These are phyloP conservation scores for Prinia subflava DNA, from an alignment of 2,113 vertebrate species.

Conservation along the genomic window DNA sequence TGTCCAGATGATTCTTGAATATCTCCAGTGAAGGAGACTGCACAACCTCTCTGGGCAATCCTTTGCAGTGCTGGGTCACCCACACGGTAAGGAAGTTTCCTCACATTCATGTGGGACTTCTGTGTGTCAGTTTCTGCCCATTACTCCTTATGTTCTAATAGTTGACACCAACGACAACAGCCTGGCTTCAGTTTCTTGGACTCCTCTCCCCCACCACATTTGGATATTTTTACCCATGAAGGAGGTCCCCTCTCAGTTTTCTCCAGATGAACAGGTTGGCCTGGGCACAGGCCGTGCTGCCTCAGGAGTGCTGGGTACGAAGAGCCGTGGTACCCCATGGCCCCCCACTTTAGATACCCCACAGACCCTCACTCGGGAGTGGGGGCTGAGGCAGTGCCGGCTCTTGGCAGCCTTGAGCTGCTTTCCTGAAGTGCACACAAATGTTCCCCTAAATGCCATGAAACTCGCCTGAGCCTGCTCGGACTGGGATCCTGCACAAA, in stretches of 20 bases:
- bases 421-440: not conserved
- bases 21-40: not conserved
- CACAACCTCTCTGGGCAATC: not conserved
- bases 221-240: not conserved
- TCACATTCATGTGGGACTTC: not conserved
- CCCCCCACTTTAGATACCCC: not conserved
- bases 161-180: not conserved
- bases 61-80: not conserved
- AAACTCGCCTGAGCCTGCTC: not conserved
- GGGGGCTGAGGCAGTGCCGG: not conserved
- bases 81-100: not conserved
- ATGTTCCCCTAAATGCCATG: not conserved
- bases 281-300: no score
- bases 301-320: not conserved
- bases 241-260: not conserved
- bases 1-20: not conserved
- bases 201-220: rapidly evolving
- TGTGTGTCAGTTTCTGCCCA: not conserved
- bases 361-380: rapidly evolving
- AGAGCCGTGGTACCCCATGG: rapidly evolving
- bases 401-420: not conserved
- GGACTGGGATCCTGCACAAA: not conserved
- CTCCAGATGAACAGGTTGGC: rapidly evolving
- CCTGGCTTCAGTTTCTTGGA: not conserved
- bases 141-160: not conserved